phyloP scores from a whole-genome alignment of 2,888 invertebrate genomes.

The Thalpophila matura region DNA sequence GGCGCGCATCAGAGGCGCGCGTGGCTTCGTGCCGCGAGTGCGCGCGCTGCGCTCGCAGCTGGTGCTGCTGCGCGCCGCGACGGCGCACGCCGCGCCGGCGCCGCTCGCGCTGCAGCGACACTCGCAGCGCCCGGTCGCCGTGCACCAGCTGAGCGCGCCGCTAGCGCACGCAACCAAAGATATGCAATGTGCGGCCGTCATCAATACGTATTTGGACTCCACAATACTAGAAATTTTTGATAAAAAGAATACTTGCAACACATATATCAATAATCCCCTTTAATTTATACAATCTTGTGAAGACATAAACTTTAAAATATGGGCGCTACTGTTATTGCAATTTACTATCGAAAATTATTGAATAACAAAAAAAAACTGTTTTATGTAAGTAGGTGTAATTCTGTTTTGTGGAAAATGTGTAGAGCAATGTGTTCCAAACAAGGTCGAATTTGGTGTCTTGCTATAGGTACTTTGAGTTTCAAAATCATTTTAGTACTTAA shows the following conservation, averaged over 20 bases:
- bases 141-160: conserved; percentile 62
- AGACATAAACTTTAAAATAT: too few species aligned
- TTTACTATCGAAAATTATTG: too few species aligned
- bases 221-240: conserved; percentile 62
- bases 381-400: too few species aligned
- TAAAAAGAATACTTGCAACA: conserved; percentile 68
- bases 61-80: conserved; percentile 64
- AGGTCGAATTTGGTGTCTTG: too few species aligned
- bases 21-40: conserved; percentile 49
- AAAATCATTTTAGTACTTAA: too few species aligned
- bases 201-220: conserved; percentile 67
- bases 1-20: conserved; percentile 60
- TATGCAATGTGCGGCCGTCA: conserved; percentile 64
- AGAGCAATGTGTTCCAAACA: too few species aligned
- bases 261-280: conserved; percentile 47
- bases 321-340: too few species aligned
- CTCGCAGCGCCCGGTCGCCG: conserved; percentile 62
- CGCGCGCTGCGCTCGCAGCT: conserved; percentile 66
- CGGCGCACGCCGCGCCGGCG: not conserved
- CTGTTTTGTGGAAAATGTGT: too few species aligned
- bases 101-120: conserved; percentile 54
- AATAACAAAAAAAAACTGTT: too few species aligned
- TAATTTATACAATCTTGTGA: too few species aligned
- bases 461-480: too few species aligned
- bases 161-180: conserved; percentile 66